These are phyloP conservation scores for Paramisgurnus dabryanus DNA, from an alignment of 2,113 vertebrate species.

Conservation along the genomic window DNA sequence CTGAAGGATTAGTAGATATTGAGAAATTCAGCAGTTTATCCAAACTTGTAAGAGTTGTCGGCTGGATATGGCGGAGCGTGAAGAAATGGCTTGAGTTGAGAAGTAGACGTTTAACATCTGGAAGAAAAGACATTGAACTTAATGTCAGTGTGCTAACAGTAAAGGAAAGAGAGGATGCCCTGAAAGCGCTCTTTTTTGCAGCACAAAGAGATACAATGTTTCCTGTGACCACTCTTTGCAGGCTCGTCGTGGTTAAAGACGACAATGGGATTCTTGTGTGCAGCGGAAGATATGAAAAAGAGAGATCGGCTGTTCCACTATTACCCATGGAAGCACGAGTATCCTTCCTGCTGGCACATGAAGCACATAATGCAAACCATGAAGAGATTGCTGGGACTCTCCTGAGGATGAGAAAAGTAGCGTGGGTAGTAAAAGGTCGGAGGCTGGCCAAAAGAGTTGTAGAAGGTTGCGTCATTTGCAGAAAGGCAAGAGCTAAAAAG, in stretches of 20 bases:
- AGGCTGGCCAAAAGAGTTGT: background rate
- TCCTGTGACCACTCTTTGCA: conserved; percentile 5
- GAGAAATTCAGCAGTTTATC: conserved; percentile 36
- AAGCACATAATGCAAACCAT: background rate
- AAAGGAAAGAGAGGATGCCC: conserved; percentile 20
- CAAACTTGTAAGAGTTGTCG: conserved; percentile 10
- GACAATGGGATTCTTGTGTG: conserved; percentile 28
- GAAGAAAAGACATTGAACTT: background rate
- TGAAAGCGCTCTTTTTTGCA: background rate
- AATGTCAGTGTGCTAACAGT: background rate
- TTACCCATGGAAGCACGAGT: conserved; percentile 20
- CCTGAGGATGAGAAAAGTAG: background rate
- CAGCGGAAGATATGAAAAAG: conserved; percentile 45
- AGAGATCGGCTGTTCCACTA: conserved; percentile 18
- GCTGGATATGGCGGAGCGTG: conserved; percentile 34
- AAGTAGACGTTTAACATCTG: background rate
- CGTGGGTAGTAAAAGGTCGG: conserved; percentile 27
- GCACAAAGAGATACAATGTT: conserved; percentile 11
- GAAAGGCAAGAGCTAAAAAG: background rate
- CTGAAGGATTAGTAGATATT: conserved; percentile 3
- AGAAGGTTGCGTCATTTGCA: background rate
- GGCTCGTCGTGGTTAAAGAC: conserved; percentile 31
- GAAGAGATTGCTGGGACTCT: background rate
- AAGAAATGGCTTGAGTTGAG: conserved; percentile 6
- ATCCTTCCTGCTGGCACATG: background rate